A percentile compares a stretch with the other conserved stretches of the same genome.
Conservation (phyloP, 2,888 invertebrate genomes). For the Tenthredo distinguenda region DNA sequence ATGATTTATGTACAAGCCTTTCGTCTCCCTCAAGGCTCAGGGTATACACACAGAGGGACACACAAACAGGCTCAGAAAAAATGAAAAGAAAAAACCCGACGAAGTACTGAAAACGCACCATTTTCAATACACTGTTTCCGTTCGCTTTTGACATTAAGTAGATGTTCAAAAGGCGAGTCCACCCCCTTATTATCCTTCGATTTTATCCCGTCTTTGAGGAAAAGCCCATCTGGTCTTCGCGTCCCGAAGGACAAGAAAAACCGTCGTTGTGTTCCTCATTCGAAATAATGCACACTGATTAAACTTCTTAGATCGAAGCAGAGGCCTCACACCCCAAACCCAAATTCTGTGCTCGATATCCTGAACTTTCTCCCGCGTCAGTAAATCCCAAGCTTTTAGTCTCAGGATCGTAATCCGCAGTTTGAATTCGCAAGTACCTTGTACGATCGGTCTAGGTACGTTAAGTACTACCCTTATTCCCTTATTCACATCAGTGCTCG, state of each 20-base stretch:
- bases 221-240: not conserved
- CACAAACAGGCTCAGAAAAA: not conserved
- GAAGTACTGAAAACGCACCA: not conserved
- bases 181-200: not conserved
- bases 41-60: not conserved
- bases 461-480: not conserved
- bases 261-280: no score
- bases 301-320: no score
- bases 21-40: not conserved
- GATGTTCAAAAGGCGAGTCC: not conserved
- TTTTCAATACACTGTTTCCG: not conserved
- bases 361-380: not conserved
- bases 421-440: not conserved
- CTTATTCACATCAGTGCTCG: not conserved
- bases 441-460: not conserved
- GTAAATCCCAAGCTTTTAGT: not conserved
- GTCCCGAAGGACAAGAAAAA: not conserved
- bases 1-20: slow-evolving; percentile 21
- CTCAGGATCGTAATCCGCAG: not conserved
- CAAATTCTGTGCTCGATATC: not conserved
- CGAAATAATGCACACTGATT: no score
- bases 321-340: not conserved
- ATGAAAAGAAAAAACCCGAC: not conserved
- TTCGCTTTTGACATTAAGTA: not conserved
- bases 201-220: not conserved